Evolutionary conservation across 2,888 invertebrate genomes (phyloP), one percentile per base, ranked within the genome.

Genomic region (Ectemnius lituratus): DNA sequence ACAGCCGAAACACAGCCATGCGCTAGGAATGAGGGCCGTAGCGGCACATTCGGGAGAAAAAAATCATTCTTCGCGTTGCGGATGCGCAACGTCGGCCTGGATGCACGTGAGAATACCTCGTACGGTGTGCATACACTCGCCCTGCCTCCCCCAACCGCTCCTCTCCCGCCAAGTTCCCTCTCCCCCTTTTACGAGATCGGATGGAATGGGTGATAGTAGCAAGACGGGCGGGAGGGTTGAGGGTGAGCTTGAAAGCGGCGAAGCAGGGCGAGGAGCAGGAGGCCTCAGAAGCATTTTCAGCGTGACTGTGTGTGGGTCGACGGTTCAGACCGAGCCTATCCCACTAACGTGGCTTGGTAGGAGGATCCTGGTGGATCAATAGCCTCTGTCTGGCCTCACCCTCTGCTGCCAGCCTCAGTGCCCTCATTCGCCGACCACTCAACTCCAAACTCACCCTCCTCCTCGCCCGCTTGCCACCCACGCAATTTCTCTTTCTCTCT

Each of bases 331-430:
- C 87, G 87, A 89, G 88, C 88, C 89, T 89, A 88, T 88, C 88
- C 88, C 88, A 89, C 88, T 88, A 87, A 85, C 85, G 84, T 81
- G 78, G 83, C 78, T 82, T 80, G 84, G 85, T 86, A 82, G 88
- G 86, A 86, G 88, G 85, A 88, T 88, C 86, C 88, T 86, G 84
- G 78, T 84, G 87, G 89, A 89, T 89, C 89, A 89, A 89, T 89
- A 89, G 87, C 88, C 88, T 86, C 87, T 88, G 89, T 89, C 89
- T 89, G 88, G 89, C 88, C 89, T 89, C 89, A 89, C 88, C 89
- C 89, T 88, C 87, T 84, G 78, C 84, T 79, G 82, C 83, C 82
- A 86, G 86, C 87, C 87, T 88, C 88, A 87, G 87, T 88, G 88
- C 88, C 88, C 88, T 88, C 88, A 86, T 88, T 88, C 87, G 87